Evolutionary conservation across 2,113 vertebrate species (phyloP).

Genomic region (Mola mola): DNA sequence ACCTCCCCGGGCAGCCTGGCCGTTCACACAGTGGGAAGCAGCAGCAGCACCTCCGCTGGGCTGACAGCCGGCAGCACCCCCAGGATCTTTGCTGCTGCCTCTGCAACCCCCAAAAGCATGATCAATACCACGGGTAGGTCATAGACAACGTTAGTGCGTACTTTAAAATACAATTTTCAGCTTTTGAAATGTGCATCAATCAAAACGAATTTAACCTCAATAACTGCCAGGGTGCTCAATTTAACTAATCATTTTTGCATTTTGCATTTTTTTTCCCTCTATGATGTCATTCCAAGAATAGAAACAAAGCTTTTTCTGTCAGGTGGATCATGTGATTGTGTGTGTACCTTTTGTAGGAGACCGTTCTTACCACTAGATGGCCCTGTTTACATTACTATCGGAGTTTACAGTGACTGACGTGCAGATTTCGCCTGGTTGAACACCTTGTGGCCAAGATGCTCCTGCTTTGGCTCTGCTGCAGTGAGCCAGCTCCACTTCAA

Average conservation of each 20-base stretch:
- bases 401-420: neutral
- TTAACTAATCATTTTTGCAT: slow-evolving; percentile 23
- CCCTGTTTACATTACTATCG: slow-evolving; percentile 57
- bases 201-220: too few species aligned
- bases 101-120: slow-evolving; percentile 95
- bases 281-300: slow-evolving; percentile 38
- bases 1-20: slow-evolving; percentile 87
- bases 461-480: slow-evolving; percentile 24
- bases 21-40: slow-evolving; percentile 87
- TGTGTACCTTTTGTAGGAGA: slow-evolving; percentile 5
- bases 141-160: slow-evolving; percentile 4
- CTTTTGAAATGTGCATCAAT: neutral
- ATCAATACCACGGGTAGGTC: slow-evolving; percentile 87
- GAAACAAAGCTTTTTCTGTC: slow-evolving; percentile 10
- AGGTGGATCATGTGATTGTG: slow-evolving; percentile 19
- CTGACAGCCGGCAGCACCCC: slow-evolving; percentile 86
- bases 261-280: slow-evolving; percentile 25
- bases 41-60: slow-evolving; percentile 78
- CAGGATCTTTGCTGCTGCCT: slow-evolving; percentile 91
- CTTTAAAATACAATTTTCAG: neutral
- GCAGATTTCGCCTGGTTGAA: too few species aligned
- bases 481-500: slow-evolving; percentile 35
- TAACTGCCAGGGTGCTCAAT: slow-evolving; percentile 12
- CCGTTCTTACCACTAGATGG: slow-evolving; percentile 75
- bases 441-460: neutral